Conservation (phyloP, 30 jellyfish, hydroid and myxozoan species). For the Hydra vulgaris region DNA sequence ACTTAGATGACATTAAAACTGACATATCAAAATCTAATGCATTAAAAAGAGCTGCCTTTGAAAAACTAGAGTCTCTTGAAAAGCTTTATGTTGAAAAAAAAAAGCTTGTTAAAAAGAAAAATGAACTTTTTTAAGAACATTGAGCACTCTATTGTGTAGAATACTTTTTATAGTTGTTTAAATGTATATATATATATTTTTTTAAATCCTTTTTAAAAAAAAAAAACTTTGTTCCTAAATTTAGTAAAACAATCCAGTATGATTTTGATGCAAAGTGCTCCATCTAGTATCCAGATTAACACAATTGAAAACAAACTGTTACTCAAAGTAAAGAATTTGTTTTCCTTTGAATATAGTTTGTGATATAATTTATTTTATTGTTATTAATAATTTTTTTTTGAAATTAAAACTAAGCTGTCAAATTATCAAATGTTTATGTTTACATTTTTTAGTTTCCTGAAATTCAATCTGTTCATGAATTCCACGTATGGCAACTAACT, state of each 20-base stretch:
- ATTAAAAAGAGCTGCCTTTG: too few species aligned
- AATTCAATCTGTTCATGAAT: slow-evolving; percentile 47
- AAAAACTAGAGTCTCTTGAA: too few species aligned
- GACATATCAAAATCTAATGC: too few species aligned
- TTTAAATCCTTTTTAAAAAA: too few species aligned
- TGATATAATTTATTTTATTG: neutral
- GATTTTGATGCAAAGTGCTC: slow-evolving; percentile 74
- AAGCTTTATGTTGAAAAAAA: too few species aligned
- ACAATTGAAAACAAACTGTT: slow-evolving; percentile 50
- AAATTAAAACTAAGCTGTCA: neutral
- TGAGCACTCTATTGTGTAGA: too few species aligned
- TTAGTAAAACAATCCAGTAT: slow-evolving; percentile 86
- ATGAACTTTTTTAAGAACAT: too few species aligned
- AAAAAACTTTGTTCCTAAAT: too few species aligned
- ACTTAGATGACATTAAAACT: too few species aligned
- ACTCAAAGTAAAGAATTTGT: slow-evolving; percentile 38
- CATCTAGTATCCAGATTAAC: slow-evolving; percentile 63
- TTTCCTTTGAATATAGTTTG: neutral
- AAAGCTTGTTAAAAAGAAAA: too few species aligned
- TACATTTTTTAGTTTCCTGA: slow-evolving; percentile 10
- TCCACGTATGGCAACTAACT: slow-evolving; percentile 83
- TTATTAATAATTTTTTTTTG: neutral
- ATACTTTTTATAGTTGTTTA: too few species aligned
- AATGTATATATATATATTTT: too few species aligned
- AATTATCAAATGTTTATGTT: neutral